phyloP scores from a whole-genome alignment of 2,888 invertebrate species.

The Lepetodrilus schrolli region DNA sequence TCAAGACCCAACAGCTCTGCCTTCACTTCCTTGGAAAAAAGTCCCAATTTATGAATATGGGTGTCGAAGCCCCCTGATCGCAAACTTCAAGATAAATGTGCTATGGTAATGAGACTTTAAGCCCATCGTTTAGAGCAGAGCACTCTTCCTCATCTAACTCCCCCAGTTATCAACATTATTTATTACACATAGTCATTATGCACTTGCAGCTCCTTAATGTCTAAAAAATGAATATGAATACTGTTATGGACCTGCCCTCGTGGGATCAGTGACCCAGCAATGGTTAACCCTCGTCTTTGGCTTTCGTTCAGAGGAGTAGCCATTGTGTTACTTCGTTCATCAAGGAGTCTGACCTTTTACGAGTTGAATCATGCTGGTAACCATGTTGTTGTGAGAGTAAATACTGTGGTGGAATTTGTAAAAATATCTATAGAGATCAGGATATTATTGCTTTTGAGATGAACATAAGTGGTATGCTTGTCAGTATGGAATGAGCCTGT shows the following conservation, averaged over 20 bases:
- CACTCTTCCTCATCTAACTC: neutral
- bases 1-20: neutral
- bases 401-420: too few species aligned
- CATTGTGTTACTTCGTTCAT: too few species aligned
- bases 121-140: neutral
- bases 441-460: too few species aligned
- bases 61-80: neutral
- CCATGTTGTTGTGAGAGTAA: too few species aligned
- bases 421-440: too few species aligned
- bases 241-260: neutral
- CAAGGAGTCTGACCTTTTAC: too few species aligned
- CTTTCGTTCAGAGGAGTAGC: too few species aligned
- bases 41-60: slow-evolving; percentile 4
- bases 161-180: slow-evolving; percentile 10
- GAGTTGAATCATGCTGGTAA: too few species aligned
- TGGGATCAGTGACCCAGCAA: too few species aligned
- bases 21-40: neutral
- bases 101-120: neutral
- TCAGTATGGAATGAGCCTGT: too few species aligned
- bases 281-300: too few species aligned
- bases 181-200: neutral
- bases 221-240: neutral
- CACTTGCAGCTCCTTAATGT: slow-evolving; percentile 5
- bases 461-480: too few species aligned
- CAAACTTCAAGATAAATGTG: neutral